Base-by-base conservation (phyloP, 2,888 invertebrate genomes). In the Eupithecia abbreviata region DNA sequence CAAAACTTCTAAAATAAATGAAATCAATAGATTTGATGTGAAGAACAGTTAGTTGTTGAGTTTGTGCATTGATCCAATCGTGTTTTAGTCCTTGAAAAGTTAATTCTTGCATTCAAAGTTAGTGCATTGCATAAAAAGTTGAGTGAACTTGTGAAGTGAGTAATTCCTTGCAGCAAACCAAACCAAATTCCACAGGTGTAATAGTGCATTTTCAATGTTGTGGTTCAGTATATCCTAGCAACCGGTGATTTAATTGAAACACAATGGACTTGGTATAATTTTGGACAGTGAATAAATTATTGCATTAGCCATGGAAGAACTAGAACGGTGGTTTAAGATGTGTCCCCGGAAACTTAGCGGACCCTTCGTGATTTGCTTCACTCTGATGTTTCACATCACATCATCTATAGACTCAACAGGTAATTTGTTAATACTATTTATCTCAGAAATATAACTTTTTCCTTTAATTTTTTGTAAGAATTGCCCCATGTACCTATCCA, bases 241-340 rank as follows among this genome's bases (percentile, higher is more conserved):
- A 95, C 95, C 87, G n/a, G 67, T 68, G 67, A 67, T 67, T 67
- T 7, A 9, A 84, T 79, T 80, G 15, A 43, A 67, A 75, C 66
- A 74, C 58, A 79, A 82, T 79, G 80, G 76, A 70, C 62, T 67
- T 72, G 77, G 41, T 65, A 62, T 71, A n/a, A 45, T 30, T 30
- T 45, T 69, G 47, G 45, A 47, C n/a, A 5, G 43, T 49, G 6
- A 12, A 18, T 18, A 69, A 18, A 49, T n/a, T 68, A 77, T 79
- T 81, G 79, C 80, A 80, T 72, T 79, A 73, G 75, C 87, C 72
- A 94, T 94, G 93, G 94, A 94, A 92, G 93, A 94, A 89, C 85
- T 92, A 81, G 94, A 93, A 86, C 90, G 93, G 89, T 91, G 90
- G 89, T 86, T 84, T 88, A 93, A 92, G 82, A 94, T 95, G 94